Evolutionary conservation across 2,113 vertebrate species (phyloP).

Genomic region (Sminthopsis crassicaudata): DNA sequence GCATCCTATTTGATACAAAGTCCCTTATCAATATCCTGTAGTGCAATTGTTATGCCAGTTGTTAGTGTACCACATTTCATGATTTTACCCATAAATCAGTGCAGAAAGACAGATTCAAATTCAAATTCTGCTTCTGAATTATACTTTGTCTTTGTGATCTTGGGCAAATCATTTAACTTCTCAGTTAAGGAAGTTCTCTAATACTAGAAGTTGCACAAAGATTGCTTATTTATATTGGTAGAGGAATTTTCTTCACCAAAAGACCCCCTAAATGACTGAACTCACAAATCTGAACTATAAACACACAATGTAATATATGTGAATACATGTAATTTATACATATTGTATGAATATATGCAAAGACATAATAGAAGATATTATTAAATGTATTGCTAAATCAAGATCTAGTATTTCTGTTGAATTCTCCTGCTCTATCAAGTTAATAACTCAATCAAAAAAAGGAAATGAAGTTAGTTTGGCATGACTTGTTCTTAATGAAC

Average conservation of each 20-base stretch:
- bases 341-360: neutral
- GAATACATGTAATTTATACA: neutral
- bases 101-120: neutral
- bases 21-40: neutral
- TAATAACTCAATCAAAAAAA: constrained; percentile 49
- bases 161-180: neutral
- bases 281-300: neutral
- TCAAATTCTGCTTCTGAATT: neutral
- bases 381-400: constrained; percentile 33
- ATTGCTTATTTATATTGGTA: neutral
- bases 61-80: neutral
- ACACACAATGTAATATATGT: neutral
- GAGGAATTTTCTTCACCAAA: neutral
- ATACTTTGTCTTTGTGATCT: neutral
- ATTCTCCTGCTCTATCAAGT: constrained; percentile 39
- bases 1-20: neutral
- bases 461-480: constrained; percentile 44
- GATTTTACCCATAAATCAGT: neutral
- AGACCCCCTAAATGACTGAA: neutral
- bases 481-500: constrained; percentile 39
- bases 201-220: neutral
- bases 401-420: constrained; percentile 30
- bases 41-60: neutral
- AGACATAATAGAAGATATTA: constrained; percentile 11
- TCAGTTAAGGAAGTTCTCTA: neutral